Conservation (phyloP, 2,113 vertebrate genomes). For the Anhinga anhinga region DNA sequence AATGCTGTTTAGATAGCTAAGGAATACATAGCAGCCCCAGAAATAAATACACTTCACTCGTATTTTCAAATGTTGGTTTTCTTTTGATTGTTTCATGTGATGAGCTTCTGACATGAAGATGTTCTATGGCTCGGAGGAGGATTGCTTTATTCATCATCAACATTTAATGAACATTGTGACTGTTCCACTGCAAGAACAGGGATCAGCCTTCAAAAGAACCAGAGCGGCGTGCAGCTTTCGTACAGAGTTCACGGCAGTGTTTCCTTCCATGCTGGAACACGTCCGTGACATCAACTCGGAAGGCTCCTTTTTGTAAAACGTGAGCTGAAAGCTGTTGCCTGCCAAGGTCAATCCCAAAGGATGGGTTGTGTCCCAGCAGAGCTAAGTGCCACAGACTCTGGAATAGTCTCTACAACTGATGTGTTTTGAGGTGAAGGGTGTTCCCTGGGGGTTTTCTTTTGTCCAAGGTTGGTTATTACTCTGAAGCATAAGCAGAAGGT, state of each 20-base stretch:
- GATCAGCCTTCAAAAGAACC: neutral
- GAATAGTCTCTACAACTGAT: neutral
- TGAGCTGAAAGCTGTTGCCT: neutral
- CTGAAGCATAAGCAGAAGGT: neutral
- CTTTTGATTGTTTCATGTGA: neutral
- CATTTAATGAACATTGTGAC: neutral
- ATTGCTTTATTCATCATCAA: neutral
- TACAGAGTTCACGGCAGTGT: fast-evolving
- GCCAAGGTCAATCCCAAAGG: neutral
- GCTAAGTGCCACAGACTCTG: neutral
- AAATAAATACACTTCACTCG: neutral
- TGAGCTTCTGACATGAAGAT: neutral
- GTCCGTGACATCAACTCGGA: fast-evolving
- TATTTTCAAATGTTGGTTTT: neutral
- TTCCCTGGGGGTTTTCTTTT: neutral
- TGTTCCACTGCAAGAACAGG: neutral
- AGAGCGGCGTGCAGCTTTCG: neutral
- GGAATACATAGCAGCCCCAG: neutral
- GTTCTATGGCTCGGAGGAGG: neutral
- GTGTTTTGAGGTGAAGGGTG: neutral
- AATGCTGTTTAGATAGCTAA: neutral
- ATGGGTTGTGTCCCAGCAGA: neutral
- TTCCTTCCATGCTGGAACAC: neutral
- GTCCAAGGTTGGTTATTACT: neutral
- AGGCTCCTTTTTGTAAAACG: neutral